phyloP scores from a whole-genome alignment of 2,797 vertebrate genomes.

The Diceros bicornis region DNA sequence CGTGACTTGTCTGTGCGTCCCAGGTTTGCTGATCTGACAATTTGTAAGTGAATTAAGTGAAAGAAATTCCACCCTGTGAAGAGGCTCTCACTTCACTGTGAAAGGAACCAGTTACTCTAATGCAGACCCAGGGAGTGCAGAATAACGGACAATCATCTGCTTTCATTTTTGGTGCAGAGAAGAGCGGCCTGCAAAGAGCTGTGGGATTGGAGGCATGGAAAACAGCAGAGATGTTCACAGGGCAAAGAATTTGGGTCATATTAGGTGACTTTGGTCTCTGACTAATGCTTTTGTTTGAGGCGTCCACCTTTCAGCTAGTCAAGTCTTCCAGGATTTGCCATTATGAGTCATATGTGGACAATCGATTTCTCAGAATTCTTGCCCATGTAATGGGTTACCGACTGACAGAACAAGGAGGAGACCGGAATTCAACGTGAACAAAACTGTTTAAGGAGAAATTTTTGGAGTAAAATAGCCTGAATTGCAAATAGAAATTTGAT shows the following conservation, averaged over 20 bases:
- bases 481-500: slow-evolving; percentile 13
- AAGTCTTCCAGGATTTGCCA: background rate
- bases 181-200: background rate
- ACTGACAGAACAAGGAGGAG: background rate
- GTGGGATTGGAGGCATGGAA: background rate
- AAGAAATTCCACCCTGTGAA: slow-evolving; percentile 33
- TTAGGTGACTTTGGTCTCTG: background rate
- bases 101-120: slow-evolving; percentile 71
- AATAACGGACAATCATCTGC: slow-evolving; percentile 24
- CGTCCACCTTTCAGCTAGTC: background rate
- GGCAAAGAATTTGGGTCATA: background rate
- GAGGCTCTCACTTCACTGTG: slow-evolving; percentile 62
- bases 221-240: background rate
- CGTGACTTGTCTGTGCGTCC: slow-evolving; percentile 29
- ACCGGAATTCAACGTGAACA: background rate
- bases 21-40: slow-evolving; percentile 52
- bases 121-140: background rate
- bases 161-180: slow-evolving; percentile 15
- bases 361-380: background rate
- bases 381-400: background rate
- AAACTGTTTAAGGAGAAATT: background rate
- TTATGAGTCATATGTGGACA: background rate
- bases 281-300: background rate
- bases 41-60: slow-evolving; percentile 72
- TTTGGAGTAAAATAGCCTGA: slow-evolving; percentile 34